Evolutionary conservation across 37 sponge, comb jelly and placozoan species (phyloP), one percentile per base, ranked within the genome.

Genomic region (Dysidea cf. avara): DNA sequence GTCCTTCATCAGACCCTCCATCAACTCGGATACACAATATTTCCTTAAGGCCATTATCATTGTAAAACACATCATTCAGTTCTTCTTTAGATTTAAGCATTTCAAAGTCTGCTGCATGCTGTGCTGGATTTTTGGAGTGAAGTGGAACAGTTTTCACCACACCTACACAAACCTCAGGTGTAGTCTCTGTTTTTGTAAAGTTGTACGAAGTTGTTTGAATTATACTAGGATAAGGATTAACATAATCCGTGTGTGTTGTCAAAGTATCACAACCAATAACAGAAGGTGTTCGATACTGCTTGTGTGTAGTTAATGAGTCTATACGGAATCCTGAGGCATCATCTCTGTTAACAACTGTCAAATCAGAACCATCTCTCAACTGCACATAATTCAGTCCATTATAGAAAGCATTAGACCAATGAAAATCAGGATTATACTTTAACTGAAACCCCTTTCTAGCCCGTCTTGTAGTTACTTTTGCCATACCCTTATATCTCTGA

Each of bases 361-460:
- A n/a, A n/a, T n/a, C n/a, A n/a, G n/a, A n/a, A n/a, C n/a, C n/a
- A 48, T 43, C 64, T 21, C 16, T 61, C 13, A 31, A 61, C 14
- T 74, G 64, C 7, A 74, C 7, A 7, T 12, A 46, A 28, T 63
- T 63, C 3, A 63, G 52, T 2, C 52, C 49, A 24, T 49, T 61
- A 31, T 75, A 75, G n/a, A 77, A 33, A 5, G 78, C 78, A 35
- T 39, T 56, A 38, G 29, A 32, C 78, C 78, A 77, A 38, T 77
- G 78, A 13, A 3, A 38, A 43, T 76, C 77, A 1, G 77, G 77
- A 43, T 76, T 76, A 39, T 65, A 76, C 39, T 33, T 76, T 7
- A 76, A 56, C n/a, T 52, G 13, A 26, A 76, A 76, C 9, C 77
- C 66, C 36, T 76, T 76, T 32, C 66, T 53, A 36, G 77, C 77